Conservation (phyloP, 2,797 vertebrate species). For the Perdix hodgsoniae region DNA sequence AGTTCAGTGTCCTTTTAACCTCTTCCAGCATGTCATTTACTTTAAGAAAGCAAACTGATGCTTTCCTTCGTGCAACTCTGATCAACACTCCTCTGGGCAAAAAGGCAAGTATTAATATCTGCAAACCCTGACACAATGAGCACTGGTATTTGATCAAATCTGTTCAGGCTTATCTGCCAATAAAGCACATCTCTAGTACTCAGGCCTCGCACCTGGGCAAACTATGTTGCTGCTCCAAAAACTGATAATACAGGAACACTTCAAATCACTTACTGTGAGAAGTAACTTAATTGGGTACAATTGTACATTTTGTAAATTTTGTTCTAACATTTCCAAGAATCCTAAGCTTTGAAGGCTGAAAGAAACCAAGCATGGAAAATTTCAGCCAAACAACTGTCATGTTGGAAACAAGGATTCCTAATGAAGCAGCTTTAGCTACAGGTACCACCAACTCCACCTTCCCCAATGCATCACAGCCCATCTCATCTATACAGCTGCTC, state of each 20-base stretch:
- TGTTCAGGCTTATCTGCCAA: too few relatives aligned
- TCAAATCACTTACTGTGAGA: neutral
- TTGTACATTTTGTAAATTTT: neutral
- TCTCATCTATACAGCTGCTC: neutral
- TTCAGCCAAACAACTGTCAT: neutral
- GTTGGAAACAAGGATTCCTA: neutral
- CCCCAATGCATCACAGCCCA: neutral
- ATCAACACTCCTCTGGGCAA: neutral
- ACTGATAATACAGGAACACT: too few relatives aligned
- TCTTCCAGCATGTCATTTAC: neutral
- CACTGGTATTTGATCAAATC: neutral
- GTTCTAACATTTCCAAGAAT: neutral
- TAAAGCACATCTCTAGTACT: neutral
- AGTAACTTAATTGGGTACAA: neutral
- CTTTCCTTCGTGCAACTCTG: neutral
- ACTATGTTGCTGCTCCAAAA: neutral
- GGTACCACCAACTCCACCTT: neutral
- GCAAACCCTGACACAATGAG: neutral
- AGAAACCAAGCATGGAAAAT: neutral
- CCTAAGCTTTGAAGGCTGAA: neutral
- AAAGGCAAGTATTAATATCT: neutral
- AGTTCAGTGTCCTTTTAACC: neutral
- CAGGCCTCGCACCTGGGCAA: neutral
- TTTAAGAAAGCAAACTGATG: neutral
- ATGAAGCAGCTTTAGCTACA: neutral